Base-by-base conservation (phyloP, 2,113 vertebrate genomes). In the Podarcis cretensis region DNA sequence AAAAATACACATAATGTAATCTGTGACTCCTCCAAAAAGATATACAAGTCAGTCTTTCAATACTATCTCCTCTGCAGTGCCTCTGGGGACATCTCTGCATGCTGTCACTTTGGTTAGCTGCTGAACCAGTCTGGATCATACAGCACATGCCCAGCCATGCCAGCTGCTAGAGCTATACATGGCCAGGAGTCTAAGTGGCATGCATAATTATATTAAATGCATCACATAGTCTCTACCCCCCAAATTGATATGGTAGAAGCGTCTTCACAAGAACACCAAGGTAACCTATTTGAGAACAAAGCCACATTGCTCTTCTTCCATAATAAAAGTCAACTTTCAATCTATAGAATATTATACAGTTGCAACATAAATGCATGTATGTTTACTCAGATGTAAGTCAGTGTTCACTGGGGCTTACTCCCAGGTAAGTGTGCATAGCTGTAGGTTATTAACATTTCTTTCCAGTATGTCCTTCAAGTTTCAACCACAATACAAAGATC, bases 231-330 rank as follows among this genome's bases (percentile, higher is more conserved):
- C 2, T 0, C 32, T 59, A 65, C 1, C 13, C 3, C 48, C 48
- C 10, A 2, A 6, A 2, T 4, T 59, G 32, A 32, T 1, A 1
- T 30, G 10, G 32, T 66, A 86, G 81, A 91, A 84, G 20, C 25
- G 5, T 21, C 74, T 65, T 65, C 0, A 1, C n/a, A 75, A n/a
- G 1, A n/a, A 0, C 9, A 76, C 6, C 13, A 3, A 3, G 37
- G 2, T 2, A 30, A 87, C 80, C 18, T 83, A 40, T 85, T 66
- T 35, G 8, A 71, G 80, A 54, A 23, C 2, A 30, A 1, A 9
- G 21, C 27, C 0, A 0, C 0, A 0, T 35, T 59, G 30, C n/a
- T 8, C 16, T 63, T 32, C n/a, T 83, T 23, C 84, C 66, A 40
- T 16, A 59, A 37, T 76, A 85, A 16, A 18, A 89, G 40, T 6